Base-by-base conservation (phyloP, 1,140 invertebrate genomes). In the Psilanteris sp. region DNA sequence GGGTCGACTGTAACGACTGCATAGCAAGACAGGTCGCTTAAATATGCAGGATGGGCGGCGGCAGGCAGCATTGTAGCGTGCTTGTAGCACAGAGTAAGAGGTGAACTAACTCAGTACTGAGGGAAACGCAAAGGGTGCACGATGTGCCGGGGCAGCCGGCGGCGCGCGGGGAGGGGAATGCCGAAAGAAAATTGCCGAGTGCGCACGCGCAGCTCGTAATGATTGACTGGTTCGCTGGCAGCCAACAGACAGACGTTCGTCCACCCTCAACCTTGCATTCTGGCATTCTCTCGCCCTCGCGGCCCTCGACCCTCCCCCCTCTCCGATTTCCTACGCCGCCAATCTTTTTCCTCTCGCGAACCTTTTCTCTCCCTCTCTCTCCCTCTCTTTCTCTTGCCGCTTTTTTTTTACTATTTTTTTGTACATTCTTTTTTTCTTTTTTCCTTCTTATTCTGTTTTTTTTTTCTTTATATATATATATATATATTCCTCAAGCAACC, bases 211-310 rank as follows among this genome's bases (percentile, higher is more conserved):
- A 76, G 75, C 83, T 79, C 83, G 85, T 88, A 88, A 88, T 88
- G 87, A 88, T 88, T 88, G 87, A 88, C 87, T 88, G 87, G 87
- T 85, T 88, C 85, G 81, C 85, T 88, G 86, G 86, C 87, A 88
- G 87, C 87, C 87, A 88, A 88, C 87, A 88, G 87, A 88, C 87
- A 87, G 86, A 88, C 87, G 81, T 86, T 87, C 81, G 79, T 85
- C 83, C 77, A 73, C 71, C 76, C 68, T 57, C 75, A 71, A 26
- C 75, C 57, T 50, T 66, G 55, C 57, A 55, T 66, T 70, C 46
- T 50, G 52, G 36, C 54, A 10, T 36, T 44, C 52, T 27, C 55
- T 31, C 14, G 20, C 27, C 24, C 29, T 26, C 27, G 44, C 32
- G 29, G 4, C 50, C 57, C 24, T 31, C 9, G 27, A 41, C 44